These are phyloP conservation scores for Lagorchestes hirsutus DNA, from an alignment of 2,797 vertebrate genomes.

Conservation along the genomic window DNA sequence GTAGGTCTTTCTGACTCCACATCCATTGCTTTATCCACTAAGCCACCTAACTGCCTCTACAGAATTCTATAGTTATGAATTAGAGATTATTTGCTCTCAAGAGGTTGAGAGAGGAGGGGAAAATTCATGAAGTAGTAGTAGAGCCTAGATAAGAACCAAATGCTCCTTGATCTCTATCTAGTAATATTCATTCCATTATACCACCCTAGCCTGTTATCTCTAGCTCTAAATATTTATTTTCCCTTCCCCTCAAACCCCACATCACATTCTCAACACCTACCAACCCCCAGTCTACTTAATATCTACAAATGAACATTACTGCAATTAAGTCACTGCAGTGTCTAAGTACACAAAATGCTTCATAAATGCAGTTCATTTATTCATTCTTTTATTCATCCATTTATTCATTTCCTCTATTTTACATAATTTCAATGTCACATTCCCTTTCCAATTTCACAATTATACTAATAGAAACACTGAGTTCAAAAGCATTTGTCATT, in stretches of 20 bases:
- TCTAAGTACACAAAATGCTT: background rate
- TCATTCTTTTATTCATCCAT: slow-evolving; percentile 6
- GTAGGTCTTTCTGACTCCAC: too few species aligned
- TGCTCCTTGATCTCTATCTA: background rate
- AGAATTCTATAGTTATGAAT: background rate
- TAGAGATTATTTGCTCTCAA: background rate
- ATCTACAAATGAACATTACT: too few species aligned
- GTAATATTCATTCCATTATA: background rate
- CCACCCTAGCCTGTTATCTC: background rate
- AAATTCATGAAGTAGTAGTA: background rate
- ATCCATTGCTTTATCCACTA: too few species aligned
- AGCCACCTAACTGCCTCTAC: too few species aligned
- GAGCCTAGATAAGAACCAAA: background rate
- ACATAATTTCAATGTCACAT: background rate
- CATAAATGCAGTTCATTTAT: background rate
- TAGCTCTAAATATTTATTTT: background rate
- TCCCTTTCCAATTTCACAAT: background rate
- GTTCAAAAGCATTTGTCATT: background rate
- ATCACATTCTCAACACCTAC: too few species aligned
- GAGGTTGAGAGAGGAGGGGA: background rate
- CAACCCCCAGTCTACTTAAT: background rate
- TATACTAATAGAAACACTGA: slow-evolving; percentile 6
- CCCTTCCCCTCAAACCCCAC: background rate
- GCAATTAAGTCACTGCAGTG: too few species aligned
- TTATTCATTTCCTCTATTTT: background rate